Percentiles rank a stretch among this genome's conserved stretches.
Conservation (phyloP, 2,888 invertebrate genomes). For the Andrena minutula region DNA sequence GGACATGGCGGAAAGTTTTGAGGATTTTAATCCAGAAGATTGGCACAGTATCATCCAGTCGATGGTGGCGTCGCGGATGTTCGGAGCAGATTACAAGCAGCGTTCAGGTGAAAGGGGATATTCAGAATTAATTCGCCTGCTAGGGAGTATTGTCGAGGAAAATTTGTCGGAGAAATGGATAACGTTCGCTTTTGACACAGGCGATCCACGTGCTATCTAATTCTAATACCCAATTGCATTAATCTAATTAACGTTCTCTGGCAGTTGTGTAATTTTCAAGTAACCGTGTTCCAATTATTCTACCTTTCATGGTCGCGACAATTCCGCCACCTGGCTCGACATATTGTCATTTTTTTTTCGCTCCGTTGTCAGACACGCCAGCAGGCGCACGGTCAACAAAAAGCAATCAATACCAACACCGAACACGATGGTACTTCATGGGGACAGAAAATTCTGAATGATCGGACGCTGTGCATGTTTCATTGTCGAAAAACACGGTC, state of each 20-base stretch:
- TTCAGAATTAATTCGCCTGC: neutral
- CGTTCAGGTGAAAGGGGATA: neutral
- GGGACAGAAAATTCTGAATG: slow-evolving; percentile 4
- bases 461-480: slow-evolving; percentile 6
- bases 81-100: neutral
- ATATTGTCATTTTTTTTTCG: neutral
- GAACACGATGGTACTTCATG: slow-evolving; percentile 7
- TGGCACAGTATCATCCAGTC: neutral
- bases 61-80: neutral
- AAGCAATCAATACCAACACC: slow-evolving; percentile 17
- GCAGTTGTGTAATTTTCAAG: neutral
- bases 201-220: neutral
- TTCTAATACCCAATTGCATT: too few relatives aligned
- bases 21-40: neutral
- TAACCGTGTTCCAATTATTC: neutral
- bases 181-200: neutral
- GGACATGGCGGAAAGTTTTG: neutral
- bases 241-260: too few relatives aligned
- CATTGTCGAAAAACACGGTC: neutral
- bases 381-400: slow-evolving; percentile 2
- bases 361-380: neutral
- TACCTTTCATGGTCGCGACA: neutral
- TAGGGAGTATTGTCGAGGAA: neutral
- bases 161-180: neutral
- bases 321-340: neutral